Evolutionary conservation across 2,888 invertebrate genomes (phyloP), one percentile per base, ranked within the genome.

Genomic region (Linnaemya vulpina): DNA sequence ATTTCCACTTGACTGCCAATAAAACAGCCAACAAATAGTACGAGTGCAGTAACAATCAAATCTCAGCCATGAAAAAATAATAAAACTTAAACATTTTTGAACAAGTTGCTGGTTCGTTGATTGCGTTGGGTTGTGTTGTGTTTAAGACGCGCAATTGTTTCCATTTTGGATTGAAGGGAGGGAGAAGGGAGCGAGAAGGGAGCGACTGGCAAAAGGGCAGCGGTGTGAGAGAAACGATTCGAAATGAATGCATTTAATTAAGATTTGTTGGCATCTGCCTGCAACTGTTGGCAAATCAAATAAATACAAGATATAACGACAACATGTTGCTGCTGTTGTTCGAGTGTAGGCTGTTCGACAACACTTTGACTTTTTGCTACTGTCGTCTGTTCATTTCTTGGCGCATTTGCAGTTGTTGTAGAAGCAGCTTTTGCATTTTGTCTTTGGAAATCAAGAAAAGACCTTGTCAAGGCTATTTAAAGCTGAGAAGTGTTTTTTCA

Each of bases 401-500:
- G 1, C 63, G 49, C 25, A 15, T 30, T 35, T 35, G 17, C 22
- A 11, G 8, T 15, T 15, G 40, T 20, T 22, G 53, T 35, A 22
- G 7, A 35, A n/a, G 35, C 11, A 22, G 38, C 4, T 65, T 38
- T 67, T 17, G 20, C 2, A 3, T 75, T 55, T 67, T 75, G 46
- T 35, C 30, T 77, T 81, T 62, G 25, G 70, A 82, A 68, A 85
- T 67, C 65, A 51, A 65, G 65, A 82, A 84, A 75, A 85, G 85
- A 82, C 85, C 85, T 85, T 85, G 85, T 75, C 85, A 85, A 85
- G 85, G 85, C 82, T 85, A 82, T 79, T 79, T 77, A 62, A 60
- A 82, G 85, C 22, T 62, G 11, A 73, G 68, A 38, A 65, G 13
- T 51, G 9, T 15, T 20, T 4, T 70, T 68, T 65, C 46, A 40